These are phyloP conservation scores for Peromyscus leucopus DNA, from an alignment of 2,113 vertebrate genomes.

Conservation along the genomic window DNA sequence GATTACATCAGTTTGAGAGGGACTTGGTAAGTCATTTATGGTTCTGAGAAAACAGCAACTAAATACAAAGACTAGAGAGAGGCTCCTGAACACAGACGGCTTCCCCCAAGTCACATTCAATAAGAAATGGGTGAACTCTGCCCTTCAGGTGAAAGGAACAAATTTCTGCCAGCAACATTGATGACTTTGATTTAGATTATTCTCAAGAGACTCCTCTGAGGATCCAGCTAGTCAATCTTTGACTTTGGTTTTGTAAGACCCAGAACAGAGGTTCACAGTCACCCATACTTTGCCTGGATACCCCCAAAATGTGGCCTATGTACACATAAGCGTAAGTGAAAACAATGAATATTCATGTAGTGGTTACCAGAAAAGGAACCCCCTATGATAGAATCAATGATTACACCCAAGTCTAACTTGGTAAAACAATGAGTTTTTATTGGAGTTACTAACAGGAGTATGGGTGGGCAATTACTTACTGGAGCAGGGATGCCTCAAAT, in stretches of 20 bases:
- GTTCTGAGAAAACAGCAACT: too few species aligned
- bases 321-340: neutral
- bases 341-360: neutral
- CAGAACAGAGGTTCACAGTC: too few species aligned
- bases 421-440: neutral
- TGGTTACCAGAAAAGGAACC: neutral
- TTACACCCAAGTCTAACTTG: neutral
- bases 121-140: neutral
- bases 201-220: neutral
- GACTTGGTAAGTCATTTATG: neutral
- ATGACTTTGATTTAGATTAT: neutral
- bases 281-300: neutral
- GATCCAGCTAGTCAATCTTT: too few species aligned
- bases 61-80: neutral
- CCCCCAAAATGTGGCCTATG: neutral
- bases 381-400: neutral
- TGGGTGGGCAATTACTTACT: neutral
- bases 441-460: neutral
- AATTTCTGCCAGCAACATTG: neutral
- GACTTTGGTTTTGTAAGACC: neutral
- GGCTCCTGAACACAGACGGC: neutral
- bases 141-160: neutral
- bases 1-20: neutral
- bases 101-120: neutral
- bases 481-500: neutral